These are phyloP conservation scores for Oceanodroma tethys DNA, from an alignment of 2,113 vertebrate genomes.

Conservation along the genomic window DNA sequence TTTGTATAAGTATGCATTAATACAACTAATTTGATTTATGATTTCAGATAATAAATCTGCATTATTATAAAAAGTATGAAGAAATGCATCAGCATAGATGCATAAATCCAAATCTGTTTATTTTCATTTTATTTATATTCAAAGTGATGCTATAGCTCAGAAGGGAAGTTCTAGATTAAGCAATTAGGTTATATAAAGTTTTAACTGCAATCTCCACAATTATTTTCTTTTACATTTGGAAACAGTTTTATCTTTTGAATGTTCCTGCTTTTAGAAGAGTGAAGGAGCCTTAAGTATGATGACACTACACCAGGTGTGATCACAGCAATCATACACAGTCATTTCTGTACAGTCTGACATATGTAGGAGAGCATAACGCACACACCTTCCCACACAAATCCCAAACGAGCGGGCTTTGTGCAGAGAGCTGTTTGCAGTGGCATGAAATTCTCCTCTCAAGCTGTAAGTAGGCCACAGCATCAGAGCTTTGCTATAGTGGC, in stretches of 20 bases:
- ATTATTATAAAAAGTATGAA: background rate
- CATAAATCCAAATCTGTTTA: background rate
- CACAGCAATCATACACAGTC: background rate
- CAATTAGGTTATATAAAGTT: background rate
- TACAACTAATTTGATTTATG: background rate
- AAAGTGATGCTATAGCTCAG: background rate
- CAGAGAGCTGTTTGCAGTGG: background rate
- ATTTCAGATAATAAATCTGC: background rate
- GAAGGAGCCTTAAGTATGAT: background rate
- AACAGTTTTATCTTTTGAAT: background rate
- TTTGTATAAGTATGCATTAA: background rate
- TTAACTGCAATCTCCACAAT: background rate
- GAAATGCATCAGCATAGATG: background rate
- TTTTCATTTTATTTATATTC: background rate
- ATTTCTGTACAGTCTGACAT: conserved; percentile 8
- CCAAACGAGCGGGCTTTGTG: background rate
- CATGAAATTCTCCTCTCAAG: background rate
- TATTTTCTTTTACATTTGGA: background rate
- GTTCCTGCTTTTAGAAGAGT: background rate
- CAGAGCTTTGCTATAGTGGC: background rate
- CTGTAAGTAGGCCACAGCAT: conserved; percentile 6
- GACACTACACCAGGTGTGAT: background rate
- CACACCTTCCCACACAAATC: conserved; percentile 19
- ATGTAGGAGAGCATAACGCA: background rate
- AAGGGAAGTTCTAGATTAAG: background rate